Evolutionary conservation across 1,140 invertebrate genomes (phyloP).

Genomic region (Drosophila pruinosa): DNA sequence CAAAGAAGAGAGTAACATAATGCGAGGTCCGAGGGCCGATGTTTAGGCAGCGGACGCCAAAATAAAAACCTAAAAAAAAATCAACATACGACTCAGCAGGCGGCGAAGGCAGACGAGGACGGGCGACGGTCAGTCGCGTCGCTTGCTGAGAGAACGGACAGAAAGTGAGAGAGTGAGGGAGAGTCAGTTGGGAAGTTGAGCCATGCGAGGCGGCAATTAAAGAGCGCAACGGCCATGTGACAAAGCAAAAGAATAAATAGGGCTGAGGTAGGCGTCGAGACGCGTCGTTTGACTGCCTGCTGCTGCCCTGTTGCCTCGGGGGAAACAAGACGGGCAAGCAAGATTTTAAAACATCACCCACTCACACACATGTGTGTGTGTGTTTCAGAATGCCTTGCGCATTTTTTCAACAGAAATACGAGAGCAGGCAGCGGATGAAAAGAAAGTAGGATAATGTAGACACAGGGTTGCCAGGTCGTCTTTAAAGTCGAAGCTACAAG

Average conservation of each 20-base stretch:
- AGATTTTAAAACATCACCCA: constrained; percentile 66
- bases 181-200: constrained; percentile 38
- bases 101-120: constrained; percentile 28
- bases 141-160: background rate
- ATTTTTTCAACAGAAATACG: constrained; percentile 45
- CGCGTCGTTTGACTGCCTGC: constrained; percentile 34
- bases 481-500: constrained; percentile 36
- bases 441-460: constrained; percentile 73
- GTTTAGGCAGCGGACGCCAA: constrained; percentile 58
- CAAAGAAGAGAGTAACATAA: constrained; percentile 35
- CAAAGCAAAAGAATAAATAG: constrained; percentile 71
- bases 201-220: constrained; percentile 60
- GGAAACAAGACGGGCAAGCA: constrained; percentile 55
- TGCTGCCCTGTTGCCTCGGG: constrained; percentile 16
- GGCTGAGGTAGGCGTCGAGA: constrained; percentile 65
- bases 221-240: constrained; percentile 74
- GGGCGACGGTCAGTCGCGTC: constrained; percentile 72
- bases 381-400: constrained; percentile 27
- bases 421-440: constrained; percentile 46
- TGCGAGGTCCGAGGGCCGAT: constrained; percentile 25
- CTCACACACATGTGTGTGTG: constrained; percentile 36
- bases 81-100: constrained; percentile 72
- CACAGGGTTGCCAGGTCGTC: constrained; percentile 39
- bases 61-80: constrained; percentile 72
- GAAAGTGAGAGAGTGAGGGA: background rate